These are phyloP conservation scores for Nannospalax galili DNA, from an alignment of 2,113 vertebrate species.

Conservation along the genomic window DNA sequence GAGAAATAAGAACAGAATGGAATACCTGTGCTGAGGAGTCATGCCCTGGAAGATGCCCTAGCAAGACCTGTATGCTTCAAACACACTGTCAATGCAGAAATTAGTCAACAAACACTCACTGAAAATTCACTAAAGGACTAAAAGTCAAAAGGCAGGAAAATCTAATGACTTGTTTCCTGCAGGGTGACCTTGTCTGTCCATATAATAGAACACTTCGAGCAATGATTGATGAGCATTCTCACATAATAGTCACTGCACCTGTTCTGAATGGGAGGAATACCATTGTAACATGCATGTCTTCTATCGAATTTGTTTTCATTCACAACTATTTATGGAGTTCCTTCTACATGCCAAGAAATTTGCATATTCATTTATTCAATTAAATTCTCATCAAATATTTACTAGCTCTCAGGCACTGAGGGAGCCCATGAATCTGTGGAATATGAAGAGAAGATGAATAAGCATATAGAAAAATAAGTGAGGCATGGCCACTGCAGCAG, in stretches of 20 bases:
- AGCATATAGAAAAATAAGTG: neutral
- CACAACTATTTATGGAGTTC: neutral
- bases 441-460: neutral
- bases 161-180: neutral
- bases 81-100: neutral
- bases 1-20: neutral
- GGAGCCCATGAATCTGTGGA: neutral
- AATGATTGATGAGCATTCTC: neutral
- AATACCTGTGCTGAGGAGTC: neutral
- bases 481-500: neutral
- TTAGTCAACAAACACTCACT: neutral
- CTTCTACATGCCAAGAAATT: neutral
- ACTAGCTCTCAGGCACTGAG: neutral
- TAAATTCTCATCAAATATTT: neutral
- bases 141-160: neutral
- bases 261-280: neutral
- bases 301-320: constrained; percentile 1
- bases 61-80: neutral
- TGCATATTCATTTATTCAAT: neutral
- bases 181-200: neutral
- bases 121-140: neutral
- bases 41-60: no score
- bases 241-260: neutral
- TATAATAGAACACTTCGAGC: neutral
- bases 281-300: neutral